phyloP scores from a whole-genome alignment of 1,140 invertebrate species.

The Apis mellifera region Amel_HAv3.1 CM009936.2:17494501-17495000 shows the following conservation, averaged over 20 bases:
- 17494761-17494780: slow-evolving; percentile 8
- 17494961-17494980: slow-evolving; percentile 58
- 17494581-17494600: no score
- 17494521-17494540: slow-evolving; percentile 75
- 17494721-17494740: no score
- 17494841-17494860: slow-evolving; percentile 62
- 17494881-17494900: slow-evolving; percentile 69
- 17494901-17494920: slow-evolving; percentile 72
- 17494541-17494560: slow-evolving; percentile 50
- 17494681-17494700: no score
- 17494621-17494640: no score
- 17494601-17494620: no score
- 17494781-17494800: slow-evolving; percentile 43
- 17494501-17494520: slow-evolving; percentile 74
- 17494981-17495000: slow-evolving; percentile 36
- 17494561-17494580: no score
- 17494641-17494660: no score
- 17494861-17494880: slow-evolving; percentile 79
- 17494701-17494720: no score
- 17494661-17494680: no score
- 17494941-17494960: slow-evolving; percentile 79
- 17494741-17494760: neutral
- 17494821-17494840: slow-evolving; percentile 41
- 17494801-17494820: slow-evolving; percentile 28
- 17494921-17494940: slow-evolving; percentile 76